These are phyloP conservation scores for Mandrillus leucophaeus DNA, from an alignment of 2,113 vertebrate genomes.

Conservation along the genomic window DNA sequence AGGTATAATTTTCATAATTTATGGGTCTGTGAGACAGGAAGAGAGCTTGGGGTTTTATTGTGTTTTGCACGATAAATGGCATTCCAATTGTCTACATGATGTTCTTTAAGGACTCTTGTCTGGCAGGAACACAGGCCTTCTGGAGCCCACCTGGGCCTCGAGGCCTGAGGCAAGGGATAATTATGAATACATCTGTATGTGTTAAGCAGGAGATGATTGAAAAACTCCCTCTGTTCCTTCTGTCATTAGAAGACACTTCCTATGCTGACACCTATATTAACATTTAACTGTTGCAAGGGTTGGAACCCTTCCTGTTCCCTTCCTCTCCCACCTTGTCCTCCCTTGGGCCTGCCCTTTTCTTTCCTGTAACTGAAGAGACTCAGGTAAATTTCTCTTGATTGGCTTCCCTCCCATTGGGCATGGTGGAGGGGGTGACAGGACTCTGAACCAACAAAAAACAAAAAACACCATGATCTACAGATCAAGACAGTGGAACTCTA, in stretches of 20 bases:
- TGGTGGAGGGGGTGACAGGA: not conserved
- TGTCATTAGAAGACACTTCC: constrained; percentile 77
- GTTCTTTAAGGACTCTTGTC: constrained; percentile 77
- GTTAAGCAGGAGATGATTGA: constrained; percentile 82
- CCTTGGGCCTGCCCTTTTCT: not conserved
- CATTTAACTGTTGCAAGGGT: constrained; percentile 54
- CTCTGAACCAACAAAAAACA: not conserved
- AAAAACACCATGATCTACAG: not conserved
- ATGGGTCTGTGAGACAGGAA: constrained; percentile 81
- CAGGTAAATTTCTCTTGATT: not conserved
- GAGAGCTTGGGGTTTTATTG: constrained; percentile 78
- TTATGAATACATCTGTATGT: constrained; percentile 81
- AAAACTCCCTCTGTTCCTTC: constrained; percentile 79
- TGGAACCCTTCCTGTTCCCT: not conserved
- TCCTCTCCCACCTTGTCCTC: not conserved
- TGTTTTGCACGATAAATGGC: constrained; percentile 81
- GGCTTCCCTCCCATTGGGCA: not conserved
- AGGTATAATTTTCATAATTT: constrained; percentile 81
- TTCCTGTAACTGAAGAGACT: not conserved
- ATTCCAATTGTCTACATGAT: constrained; percentile 79
- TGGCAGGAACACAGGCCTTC: constrained; percentile 78
- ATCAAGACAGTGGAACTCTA: not conserved
- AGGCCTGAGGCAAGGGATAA: constrained; percentile 75
- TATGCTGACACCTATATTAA: constrained; percentile 59
- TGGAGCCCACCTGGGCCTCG: constrained; percentile 79